Base-by-base conservation (phyloP, 1,140 invertebrate species). In the Drosophila mojavensis region DNA sequence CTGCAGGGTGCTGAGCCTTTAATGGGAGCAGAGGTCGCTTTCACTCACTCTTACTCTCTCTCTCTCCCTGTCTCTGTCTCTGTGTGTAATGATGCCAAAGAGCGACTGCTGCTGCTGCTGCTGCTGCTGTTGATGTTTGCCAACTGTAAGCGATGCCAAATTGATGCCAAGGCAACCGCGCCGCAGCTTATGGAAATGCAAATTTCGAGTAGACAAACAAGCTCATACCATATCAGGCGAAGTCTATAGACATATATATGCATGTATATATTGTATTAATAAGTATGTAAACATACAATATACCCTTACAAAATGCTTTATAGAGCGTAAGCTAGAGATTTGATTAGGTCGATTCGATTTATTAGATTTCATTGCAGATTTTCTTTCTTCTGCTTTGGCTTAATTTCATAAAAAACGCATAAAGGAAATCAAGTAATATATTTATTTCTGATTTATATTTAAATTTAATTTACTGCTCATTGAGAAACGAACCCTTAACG, bases 71-170 rank as follows among this genome's bases (percentile, higher is more conserved):
- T 48, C 9, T 48, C 6, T 24, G 9, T 43, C 47, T 53, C 15
- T 64, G 66, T 41, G 43, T 33, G 50, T 70, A 41, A 72, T 66
- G 70, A 78, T 79, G 64, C 26, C 62, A 36, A 17, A 24, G 62
- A n/a, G 36, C 33, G 33, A 36, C 36, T 11, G 15, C 43, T 47
- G 15, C 43, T 17, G 43, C 43, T 47, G 15, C 43, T 17, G 43
- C 43, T 47, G 41, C 41, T 43, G 10, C 62, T 66, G 72, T 53
- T 65, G 67, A 51, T 81, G 63, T 85, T 85, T 85, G 70, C 60
- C 78, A 75, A 85, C 48, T 61, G 82, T 65, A 76, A 85, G 71
- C 68, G 66, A 85, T 88, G 83, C 79, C 79, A 56, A 88, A 86
- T 82, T 79, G 79, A 86, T 82, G 67, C 83, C 83, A 86, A 79